These are phyloP conservation scores for Melieria picta DNA, from an alignment of 2,888 invertebrate species.

Conservation along the genomic window DNA sequence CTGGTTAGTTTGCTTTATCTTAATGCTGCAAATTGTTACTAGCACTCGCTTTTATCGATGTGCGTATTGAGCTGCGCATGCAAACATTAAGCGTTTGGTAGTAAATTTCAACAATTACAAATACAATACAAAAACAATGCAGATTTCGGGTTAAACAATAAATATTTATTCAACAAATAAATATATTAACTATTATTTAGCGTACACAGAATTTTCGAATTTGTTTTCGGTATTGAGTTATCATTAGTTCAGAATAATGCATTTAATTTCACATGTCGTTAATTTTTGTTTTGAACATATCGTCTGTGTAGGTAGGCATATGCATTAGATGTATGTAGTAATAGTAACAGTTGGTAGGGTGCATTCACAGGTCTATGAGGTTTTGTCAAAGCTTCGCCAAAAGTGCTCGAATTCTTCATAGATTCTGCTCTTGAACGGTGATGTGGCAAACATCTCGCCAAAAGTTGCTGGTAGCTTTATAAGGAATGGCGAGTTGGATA, in stretches of 20 bases:
- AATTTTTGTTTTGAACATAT: not conserved
- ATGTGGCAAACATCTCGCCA: conserved; percentile 56
- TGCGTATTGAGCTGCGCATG: no score
- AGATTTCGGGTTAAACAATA: conserved; percentile 21
- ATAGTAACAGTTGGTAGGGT: conserved; percentile 5
- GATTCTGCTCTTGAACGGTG: conserved; percentile 57
- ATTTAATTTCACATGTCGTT: not conserved
- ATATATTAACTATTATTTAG: conserved; percentile 23
- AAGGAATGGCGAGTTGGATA: conserved; percentile 43
- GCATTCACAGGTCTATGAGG: conserved; percentile 36
- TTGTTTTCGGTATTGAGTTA: conserved; percentile 8
- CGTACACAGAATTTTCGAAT: conserved; percentile 8
- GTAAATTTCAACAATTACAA: no score
- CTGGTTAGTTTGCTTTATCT: no score
- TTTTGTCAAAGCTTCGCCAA: conserved; percentile 58
- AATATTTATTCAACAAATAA: conserved; percentile 31
- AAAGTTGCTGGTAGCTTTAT: conserved; percentile 47
- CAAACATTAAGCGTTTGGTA: no score
- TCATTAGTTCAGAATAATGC: conserved; percentile 9
- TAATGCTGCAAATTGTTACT: no score
- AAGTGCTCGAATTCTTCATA: conserved; percentile 59
- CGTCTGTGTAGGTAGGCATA: not conserved
- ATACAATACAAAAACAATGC: conserved; percentile 12
- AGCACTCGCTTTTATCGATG: no score
- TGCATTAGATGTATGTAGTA: not conserved